Base-by-base conservation (phyloP, 2,113 vertebrate genomes). In the Andinoacara biseriatus region DNA sequence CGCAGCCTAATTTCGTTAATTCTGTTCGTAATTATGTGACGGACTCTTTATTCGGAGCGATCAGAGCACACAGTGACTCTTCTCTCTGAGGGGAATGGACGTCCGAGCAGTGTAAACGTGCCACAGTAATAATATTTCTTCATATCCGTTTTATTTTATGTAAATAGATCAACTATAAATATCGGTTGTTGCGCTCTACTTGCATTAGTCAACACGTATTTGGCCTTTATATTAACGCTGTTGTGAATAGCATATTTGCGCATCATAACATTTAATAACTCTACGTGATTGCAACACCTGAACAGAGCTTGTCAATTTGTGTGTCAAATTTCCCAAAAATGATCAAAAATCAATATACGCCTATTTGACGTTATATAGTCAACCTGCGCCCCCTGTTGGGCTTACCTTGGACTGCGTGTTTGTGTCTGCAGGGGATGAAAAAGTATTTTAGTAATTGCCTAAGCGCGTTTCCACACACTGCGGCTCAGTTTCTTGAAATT, bases 381-480 rank as follows among this genome's bases (percentile, higher is more conserved):
- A 9, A 49, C 10, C 82, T 56, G 80, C 82, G 62, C 82, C 79
- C 69, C 46, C 91, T 86, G 3, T 20, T 69, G 93, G 82, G 5
- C 22, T 0, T 4, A 49, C 7, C 1, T 10, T n/a, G 18, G 18
- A 63, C 62, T 65, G 18, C 18, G 52, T n/a, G 52, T 54, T 20
- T 54, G 52, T n/a, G 52, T 54, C 18, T n/a, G 18, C 8, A 10
- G 52, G 20, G 52, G 52, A 10, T n/a, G 18, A 20, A 20, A 20
- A 52, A 8, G 17, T 17, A 52, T 13, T 14, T 13, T 5, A 43
- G 40, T 13, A 40, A 49, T 2, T 18, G 6, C 18, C 18, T 54
- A 8, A 20, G 20, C 3, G 35, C 17, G 1, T 69, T 69, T 69
- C 29, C 43, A 69, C 9, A 69, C 46, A 49, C 65, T 13, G 5